Base-by-base conservation (phyloP, 2,888 invertebrate species). In the Lasioglossum malachurum region DNA sequence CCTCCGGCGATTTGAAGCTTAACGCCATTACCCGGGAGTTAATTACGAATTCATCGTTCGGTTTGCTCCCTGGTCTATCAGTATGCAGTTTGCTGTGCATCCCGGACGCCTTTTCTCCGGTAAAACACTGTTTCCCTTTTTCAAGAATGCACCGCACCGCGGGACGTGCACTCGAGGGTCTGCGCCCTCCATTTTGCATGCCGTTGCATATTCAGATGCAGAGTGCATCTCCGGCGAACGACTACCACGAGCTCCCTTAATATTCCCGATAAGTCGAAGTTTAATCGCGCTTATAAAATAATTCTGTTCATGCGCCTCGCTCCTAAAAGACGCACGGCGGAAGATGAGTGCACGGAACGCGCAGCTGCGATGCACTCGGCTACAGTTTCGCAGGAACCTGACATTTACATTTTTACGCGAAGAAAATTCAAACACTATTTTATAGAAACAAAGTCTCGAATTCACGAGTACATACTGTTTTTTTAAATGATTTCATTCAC, bases 201-300 rank as follows among this genome's bases (percentile, higher is more conserved):
- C 12, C 16, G 35, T 23, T 46, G 69, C 38, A 60, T 64, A 72
- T 83, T 57, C 71, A 57, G 60, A 72, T 69, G 57, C 83, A 46
- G 69, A 80, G 49, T 75, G 83, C 83, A 64, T 80, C 80, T 35
- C 60, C 41, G n/a, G 76, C 81, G 76, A 76, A 83, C 76, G 64
- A 73, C 41, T 49, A 53, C 8, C 57, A 8, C 71, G 38, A 31
- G 76, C 19, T 60, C 38, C 31, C 31, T 38, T 31, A 77, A 74
- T 46, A 57, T 57, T 67, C 77, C 69, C 84, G 73, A 82, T 82
- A 60, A 82, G 77, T 74, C 74, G 77, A 82, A 83, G 80, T 80
- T 84, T 82, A 74, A 82, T 84, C 82, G 84, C 82, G 84, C 57
- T 57, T 78, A 71, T 84, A 84, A 78, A 78, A 84, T 78, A 57